Evolutionary conservation across 2,113 vertebrate genomes (phyloP).

Genomic region (Corydoras maculifer): DNA sequence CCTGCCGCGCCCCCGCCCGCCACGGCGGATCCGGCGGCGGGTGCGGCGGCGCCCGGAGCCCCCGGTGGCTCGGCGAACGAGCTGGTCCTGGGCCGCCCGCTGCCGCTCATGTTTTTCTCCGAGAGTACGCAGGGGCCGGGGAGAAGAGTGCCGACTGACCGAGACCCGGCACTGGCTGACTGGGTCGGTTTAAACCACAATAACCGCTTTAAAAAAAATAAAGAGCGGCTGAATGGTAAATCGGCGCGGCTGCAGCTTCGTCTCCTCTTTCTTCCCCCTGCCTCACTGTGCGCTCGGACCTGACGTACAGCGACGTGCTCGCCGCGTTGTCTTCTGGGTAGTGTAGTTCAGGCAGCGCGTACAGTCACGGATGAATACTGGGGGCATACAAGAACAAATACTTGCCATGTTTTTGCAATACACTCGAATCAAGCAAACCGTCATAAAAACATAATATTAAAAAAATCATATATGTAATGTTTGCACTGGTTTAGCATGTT

Average conservation of each 20-base stretch:
- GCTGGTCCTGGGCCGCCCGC: slow-evolving; percentile 77
- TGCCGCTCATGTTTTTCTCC: slow-evolving; percentile 72
- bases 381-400: no score
- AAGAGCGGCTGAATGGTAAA: slow-evolving; percentile 57
- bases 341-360: slow-evolving; percentile 50
- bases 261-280: slow-evolving; percentile 72
- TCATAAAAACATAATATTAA: no score
- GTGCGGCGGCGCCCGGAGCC: slow-evolving; percentile 67
- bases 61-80: slow-evolving; percentile 76
- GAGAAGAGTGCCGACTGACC: slow-evolving; percentile 48
- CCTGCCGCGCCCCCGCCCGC: slow-evolving; percentile 69
- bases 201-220: slow-evolving; percentile 46
- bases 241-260: slow-evolving; percentile 47
- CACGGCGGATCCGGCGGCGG: slow-evolving; percentile 64
- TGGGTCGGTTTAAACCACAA: slow-evolving; percentile 40
- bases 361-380: no score
- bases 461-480: no score
- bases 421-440: no score
- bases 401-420: no score
- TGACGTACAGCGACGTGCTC: slow-evolving; percentile 61
- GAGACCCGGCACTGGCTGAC: slow-evolving; percentile 43
- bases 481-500: no score
- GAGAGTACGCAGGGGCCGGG: slow-evolving; percentile 64
- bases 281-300: slow-evolving; percentile 61
- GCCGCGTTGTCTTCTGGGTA: slow-evolving; percentile 56